These are phyloP conservation scores for Bimastos eiseni DNA, from an alignment of 2,888 invertebrate genomes.

Conservation along the genomic window DNA sequence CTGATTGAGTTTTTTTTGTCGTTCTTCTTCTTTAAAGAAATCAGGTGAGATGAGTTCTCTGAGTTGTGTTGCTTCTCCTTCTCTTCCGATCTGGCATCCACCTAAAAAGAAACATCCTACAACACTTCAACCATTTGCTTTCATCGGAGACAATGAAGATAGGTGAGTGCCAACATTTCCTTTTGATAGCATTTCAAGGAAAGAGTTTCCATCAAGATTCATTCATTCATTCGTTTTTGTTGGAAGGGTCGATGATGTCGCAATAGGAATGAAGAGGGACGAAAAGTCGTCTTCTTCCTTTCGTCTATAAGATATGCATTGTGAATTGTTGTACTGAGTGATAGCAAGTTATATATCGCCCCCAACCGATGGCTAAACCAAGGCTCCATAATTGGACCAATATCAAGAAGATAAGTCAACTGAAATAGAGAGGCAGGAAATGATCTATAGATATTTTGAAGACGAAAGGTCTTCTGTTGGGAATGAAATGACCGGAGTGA, in stretches of 20 bases:
- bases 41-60: slow-evolving; percentile 14
- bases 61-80: slow-evolving; percentile 46
- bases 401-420: no score
- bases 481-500: no score
- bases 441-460: no score
- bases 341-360: no score
- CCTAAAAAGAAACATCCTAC: slow-evolving; percentile 46
- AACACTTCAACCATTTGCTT: slow-evolving; percentile 47
- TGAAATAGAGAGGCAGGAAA: no score
- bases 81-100: slow-evolving; percentile 53
- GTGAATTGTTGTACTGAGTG: no score
- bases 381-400: no score
- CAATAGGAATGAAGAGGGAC: no score
- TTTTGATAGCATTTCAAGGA: neutral
- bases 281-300: neutral
- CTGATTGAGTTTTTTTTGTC: neutral
- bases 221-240: neutral
- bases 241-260: neutral
- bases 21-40: slow-evolving; percentile 30
- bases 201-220: neutral
- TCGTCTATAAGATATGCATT: neutral
- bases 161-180: slow-evolving; percentile 45
- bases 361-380: no score
- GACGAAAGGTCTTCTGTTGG: no score
- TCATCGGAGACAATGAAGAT: slow-evolving; percentile 48